phyloP scores from a whole-genome alignment of 2,113 vertebrate species.

The Cyanoderma ruficeps region DNA sequence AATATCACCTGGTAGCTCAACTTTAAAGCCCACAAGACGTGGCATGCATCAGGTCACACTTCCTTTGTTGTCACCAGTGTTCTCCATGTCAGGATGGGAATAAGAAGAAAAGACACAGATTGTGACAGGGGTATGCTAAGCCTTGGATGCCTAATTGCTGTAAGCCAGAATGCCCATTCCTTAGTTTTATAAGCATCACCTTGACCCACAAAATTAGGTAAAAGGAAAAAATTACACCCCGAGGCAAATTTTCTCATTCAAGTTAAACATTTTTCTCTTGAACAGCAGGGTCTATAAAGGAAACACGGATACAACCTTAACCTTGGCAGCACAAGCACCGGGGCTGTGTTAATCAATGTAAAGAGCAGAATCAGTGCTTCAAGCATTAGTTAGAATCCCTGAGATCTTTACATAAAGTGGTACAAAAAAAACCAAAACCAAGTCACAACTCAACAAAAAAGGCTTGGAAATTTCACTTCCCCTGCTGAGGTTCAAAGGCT shows the following conservation, averaged over 20 bases:
- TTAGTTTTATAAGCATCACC: constrained; percentile 54
- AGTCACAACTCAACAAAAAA: constrained; percentile 11
- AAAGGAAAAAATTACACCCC: background rate
- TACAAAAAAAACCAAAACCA: background rate
- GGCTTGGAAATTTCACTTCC: constrained; percentile 12
- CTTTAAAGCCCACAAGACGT: background rate
- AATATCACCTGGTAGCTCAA: background rate
- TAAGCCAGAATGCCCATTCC: constrained; percentile 17
- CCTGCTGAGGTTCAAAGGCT: background rate
- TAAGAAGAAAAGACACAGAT: background rate
- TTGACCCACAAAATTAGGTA: constrained; percentile 8
- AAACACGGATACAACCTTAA: constrained; percentile 63
- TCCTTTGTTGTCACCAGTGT: background rate
- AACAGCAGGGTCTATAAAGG: constrained; percentile 48
- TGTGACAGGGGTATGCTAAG: background rate
- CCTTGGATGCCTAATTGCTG: background rate
- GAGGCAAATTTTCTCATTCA: constrained; percentile 56
- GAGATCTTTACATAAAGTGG: background rate
- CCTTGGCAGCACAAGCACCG: constrained; percentile 21
- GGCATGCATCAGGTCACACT: background rate
- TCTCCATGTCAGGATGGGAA: background rate
- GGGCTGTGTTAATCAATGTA: constrained; percentile 46
- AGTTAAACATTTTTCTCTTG: constrained; percentile 49
- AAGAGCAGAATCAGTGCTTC: constrained; percentile 13
- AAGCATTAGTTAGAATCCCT: background rate